phyloP scores from a whole-genome alignment of 2,797 vertebrate genomes.

The Jordanella pulchra region DNA sequence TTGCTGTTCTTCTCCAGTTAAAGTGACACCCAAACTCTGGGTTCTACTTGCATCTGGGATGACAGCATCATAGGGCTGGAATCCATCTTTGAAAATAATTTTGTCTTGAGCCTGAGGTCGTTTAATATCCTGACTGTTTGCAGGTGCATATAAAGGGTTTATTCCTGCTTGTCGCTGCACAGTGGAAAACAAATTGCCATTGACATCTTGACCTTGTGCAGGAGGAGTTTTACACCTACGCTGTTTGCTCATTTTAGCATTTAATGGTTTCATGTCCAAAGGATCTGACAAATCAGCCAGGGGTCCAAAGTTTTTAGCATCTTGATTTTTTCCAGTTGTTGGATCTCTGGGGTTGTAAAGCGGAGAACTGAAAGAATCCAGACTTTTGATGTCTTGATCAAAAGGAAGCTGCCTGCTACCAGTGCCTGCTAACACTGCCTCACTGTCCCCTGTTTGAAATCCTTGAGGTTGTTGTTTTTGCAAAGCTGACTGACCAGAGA shows the following conservation, averaged over 20 bases:
- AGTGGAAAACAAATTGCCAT: slow-evolving; percentile 4
- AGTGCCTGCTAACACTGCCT: slow-evolving; percentile 15
- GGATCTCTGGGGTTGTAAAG: slow-evolving; percentile 19
- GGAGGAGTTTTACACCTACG: slow-evolving; percentile 21
- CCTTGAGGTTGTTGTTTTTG: slow-evolving; percentile 13
- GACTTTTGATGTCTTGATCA: slow-evolving; percentile 31
- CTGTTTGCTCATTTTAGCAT: slow-evolving; percentile 26
- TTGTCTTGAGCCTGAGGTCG: slow-evolving; percentile 22
- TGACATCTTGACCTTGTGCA: slow-evolving; percentile 26
- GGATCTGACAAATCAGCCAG: slow-evolving; percentile 19
- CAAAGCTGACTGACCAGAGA: slow-evolving; percentile 23
- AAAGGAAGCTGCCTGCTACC: slow-evolving; percentile 28
- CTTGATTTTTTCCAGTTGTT: slow-evolving; percentile 19
- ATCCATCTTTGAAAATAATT: slow-evolving; percentile 16
- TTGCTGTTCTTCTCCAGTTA: slow-evolving; percentile 28
- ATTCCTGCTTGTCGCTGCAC: slow-evolving; percentile 16
- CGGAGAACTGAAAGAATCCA: slow-evolving; percentile 11
- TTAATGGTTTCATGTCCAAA: slow-evolving; percentile 12
- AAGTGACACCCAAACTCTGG: slow-evolving; percentile 31
- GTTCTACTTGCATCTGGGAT: slow-evolving; percentile 19
- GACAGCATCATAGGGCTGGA: slow-evolving; percentile 6
- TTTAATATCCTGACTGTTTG: slow-evolving; percentile 15
- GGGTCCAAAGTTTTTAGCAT: slow-evolving; percentile 36
- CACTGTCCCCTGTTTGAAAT: slow-evolving; percentile 12
- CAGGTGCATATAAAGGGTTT: slow-evolving; percentile 16